Evolutionary conservation across 2,888 invertebrate genomes (phyloP).

Genomic region (Ochropleura leucogaster): DNA sequence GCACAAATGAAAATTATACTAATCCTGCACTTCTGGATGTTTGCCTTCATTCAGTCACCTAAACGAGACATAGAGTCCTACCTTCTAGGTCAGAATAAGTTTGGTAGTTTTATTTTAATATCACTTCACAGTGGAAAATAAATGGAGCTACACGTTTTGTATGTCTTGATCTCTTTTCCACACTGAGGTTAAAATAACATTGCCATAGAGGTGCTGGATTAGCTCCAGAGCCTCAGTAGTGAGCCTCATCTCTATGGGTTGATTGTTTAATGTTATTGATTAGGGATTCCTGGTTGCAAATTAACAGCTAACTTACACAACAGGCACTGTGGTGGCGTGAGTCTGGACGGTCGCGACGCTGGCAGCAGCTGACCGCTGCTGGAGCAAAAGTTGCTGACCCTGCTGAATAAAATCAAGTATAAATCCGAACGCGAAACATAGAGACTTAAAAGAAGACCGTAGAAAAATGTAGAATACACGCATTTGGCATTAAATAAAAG

Average conservation of each 20-base stretch:
- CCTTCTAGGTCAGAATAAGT: too few species aligned
- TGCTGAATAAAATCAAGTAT: slow-evolving; percentile 59
- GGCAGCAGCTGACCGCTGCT: slow-evolving; percentile 80
- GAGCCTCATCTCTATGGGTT: too few species aligned
- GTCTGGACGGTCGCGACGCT: slow-evolving; percentile 79
- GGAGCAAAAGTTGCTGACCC: slow-evolving; percentile 84
- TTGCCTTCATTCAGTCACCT: neutral
- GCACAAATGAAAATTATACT: neutral
- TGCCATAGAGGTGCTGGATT: neutral
- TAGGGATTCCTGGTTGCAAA: neutral
- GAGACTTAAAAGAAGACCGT: neutral
- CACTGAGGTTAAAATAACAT: neutral
- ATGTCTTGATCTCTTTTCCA: neutral
- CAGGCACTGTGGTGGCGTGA: slow-evolving; percentile 81
- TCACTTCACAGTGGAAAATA: neutral
- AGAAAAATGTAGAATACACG: neutral
- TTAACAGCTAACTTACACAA: slow-evolving; percentile 77
- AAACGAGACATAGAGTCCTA: neutral
- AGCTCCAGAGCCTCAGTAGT: neutral
- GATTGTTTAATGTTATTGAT: neutral
- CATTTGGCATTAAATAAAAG: too few species aligned
- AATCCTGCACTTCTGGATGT: neutral
- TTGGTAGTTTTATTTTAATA: neutral
- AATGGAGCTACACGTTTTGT: neutral
- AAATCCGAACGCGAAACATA: neutral